Percentiles rank a stretch among this genome's conserved stretches.
phyloP scores from a whole-genome alignment of 2,888 invertebrate genomes.

The Tricholauxania praeusta region DNA sequence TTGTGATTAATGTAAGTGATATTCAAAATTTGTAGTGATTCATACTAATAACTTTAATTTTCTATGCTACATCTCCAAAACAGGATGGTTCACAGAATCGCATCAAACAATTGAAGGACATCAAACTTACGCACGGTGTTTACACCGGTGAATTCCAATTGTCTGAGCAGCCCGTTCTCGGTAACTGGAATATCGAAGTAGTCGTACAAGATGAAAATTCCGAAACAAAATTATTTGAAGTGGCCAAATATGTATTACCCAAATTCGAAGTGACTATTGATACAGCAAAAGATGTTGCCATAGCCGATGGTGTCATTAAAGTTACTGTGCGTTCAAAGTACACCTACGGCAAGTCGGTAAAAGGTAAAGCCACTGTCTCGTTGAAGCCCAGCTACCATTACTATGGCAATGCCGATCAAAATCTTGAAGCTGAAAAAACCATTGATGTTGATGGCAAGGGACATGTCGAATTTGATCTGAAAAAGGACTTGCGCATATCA shows the following conservation, averaged over 20 bases:
- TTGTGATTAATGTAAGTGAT: slow-evolving; percentile 53
- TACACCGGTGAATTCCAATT: slow-evolving; percentile 81
- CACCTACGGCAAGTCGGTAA: slow-evolving; percentile 86
- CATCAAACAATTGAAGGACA: slow-evolving; percentile 83
- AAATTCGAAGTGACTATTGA: slow-evolving; percentile 91
- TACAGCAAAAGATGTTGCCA: slow-evolving; percentile 84
- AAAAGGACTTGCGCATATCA: slow-evolving; percentile 70
- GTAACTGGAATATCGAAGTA: slow-evolving; percentile 87
- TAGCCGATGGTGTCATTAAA: slow-evolving; percentile 81
- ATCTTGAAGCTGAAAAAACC: slow-evolving; percentile 80
- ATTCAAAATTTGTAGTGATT: neutral
- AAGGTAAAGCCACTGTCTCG: slow-evolving; percentile 85
- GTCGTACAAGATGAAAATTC: slow-evolving; percentile 67
- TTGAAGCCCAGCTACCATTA: slow-evolving; percentile 69
- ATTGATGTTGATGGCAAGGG: slow-evolving; percentile 75
- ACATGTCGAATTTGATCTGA: slow-evolving; percentile 81
- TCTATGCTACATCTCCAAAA: neutral
- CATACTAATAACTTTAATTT: slow-evolving; percentile 1
- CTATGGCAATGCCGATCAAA: slow-evolving; percentile 28
- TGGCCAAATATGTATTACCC: slow-evolving; percentile 91
- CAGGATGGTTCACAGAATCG: slow-evolving; percentile 83
- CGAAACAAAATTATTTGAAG: slow-evolving; percentile 68
- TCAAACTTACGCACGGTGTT: slow-evolving; percentile 78
- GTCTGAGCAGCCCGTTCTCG: slow-evolving; percentile 86
- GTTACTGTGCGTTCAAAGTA: slow-evolving; percentile 60